Conservation (phyloP, 2,113 vertebrate species). For the Anhinga anhinga region DNA sequence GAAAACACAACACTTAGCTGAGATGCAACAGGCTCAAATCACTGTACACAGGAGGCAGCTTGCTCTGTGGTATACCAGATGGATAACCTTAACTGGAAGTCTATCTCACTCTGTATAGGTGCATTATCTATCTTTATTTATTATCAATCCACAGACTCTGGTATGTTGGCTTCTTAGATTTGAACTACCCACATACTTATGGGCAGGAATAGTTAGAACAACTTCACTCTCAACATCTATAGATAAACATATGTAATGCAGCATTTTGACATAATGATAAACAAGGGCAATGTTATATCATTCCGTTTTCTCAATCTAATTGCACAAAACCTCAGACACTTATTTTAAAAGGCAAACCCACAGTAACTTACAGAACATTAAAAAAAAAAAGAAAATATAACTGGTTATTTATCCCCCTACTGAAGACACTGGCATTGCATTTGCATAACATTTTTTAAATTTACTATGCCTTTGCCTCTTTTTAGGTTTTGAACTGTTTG, state of each 20-base stretch:
- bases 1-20: not conserved
- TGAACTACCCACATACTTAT: not conserved
- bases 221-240: not conserved
- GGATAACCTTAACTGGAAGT: not conserved
- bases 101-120: not conserved
- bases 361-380: not conserved
- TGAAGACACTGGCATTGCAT: not conserved
- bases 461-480: not conserved
- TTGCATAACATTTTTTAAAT: not conserved
- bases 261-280: not conserved
- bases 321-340: not conserved
- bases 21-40: not conserved
- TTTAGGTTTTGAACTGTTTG: not conserved
- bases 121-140: not conserved
- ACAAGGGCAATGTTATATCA: not conserved
- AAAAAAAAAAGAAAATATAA: not conserved
- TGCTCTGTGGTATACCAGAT: not conserved
- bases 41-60: not conserved
- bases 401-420: not conserved
- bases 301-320: not conserved
- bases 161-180: not conserved
- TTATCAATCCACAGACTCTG: not conserved
- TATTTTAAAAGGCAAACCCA: not conserved
- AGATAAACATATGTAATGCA: not conserved
- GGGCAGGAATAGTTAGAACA: not conserved